Conservation (phyloP, 2,113 vertebrate genomes). For the Rhinoderma darwinii region DNA sequence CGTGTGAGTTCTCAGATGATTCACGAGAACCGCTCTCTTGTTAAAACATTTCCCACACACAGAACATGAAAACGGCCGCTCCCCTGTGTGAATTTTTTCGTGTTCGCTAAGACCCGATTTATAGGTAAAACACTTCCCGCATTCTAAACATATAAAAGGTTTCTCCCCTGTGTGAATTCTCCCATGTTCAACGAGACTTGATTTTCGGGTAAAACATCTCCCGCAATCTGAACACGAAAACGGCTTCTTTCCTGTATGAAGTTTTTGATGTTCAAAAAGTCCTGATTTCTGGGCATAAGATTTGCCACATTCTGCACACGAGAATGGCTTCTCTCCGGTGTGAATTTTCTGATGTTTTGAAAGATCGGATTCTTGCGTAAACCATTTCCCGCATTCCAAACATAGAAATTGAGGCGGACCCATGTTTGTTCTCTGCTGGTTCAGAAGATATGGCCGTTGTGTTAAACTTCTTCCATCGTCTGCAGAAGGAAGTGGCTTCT, state of each 20-base stretch:
- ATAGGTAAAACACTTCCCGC: neutral
- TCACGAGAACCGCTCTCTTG: neutral
- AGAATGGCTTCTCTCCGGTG: neutral
- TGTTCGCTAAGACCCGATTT: neutral
- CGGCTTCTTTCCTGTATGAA: neutral
- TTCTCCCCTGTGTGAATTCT: neutral
- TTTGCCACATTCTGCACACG: neutral
- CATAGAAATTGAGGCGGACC: neutral
- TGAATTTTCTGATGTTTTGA: constrained; percentile 1
- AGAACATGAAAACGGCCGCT: neutral
- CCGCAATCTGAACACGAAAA: neutral
- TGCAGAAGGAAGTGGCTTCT: neutral
- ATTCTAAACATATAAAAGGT: neutral
- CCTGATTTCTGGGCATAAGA: neutral
- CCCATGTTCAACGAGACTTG: neutral
- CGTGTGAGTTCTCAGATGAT: neutral
- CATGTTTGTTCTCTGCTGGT: neutral
- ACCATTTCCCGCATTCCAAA: neutral
- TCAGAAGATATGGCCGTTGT: neutral
- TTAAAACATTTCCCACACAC: neutral
- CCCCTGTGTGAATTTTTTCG: neutral
- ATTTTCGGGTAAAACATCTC: neutral
- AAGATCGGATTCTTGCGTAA: neutral
- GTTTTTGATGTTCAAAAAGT: neutral
- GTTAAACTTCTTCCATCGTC: neutral